Percentiles rank a stretch among this genome's conserved stretches.
phyloP scores from a whole-genome alignment of 2,797 vertebrate genomes.

The Melanotaenia parkinsoni region DNA sequence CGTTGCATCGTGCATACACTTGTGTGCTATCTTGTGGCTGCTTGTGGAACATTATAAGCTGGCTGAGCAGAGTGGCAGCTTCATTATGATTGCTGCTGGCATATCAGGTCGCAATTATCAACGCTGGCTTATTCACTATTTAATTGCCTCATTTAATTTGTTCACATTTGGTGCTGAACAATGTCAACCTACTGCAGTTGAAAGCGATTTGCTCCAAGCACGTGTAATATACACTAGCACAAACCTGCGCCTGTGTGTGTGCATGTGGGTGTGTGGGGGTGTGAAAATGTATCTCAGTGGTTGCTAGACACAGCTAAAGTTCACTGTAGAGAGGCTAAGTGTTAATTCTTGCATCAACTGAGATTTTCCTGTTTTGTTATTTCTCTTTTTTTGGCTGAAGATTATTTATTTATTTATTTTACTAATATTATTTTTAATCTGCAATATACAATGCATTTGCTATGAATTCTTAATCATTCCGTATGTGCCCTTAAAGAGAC shows the following conservation, averaged over 20 bases:
- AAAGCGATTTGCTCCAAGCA: conserved; percentile 83
- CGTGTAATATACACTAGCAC: conserved; percentile 63
- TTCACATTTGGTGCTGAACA: conserved; percentile 84
- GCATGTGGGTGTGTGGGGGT: conserved; percentile 4
- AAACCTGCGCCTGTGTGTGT: conserved; percentile 25
- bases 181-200: conserved; percentile 83
- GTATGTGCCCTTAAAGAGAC: too few relatives aligned
- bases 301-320: conserved; percentile 1
- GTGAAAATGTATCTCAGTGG: conserved; percentile 19
- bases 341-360: background rate
- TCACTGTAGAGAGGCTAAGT: background rate
- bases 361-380: background rate
- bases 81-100: conserved; percentile 83
- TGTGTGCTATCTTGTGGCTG: conserved; percentile 43
- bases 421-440: background rate
- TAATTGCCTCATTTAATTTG: conserved; percentile 89
- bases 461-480: background rate
- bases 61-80: conserved; percentile 74
- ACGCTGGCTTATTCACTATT: conserved; percentile 83
- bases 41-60: conserved; percentile 66
- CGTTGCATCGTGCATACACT: conserved; percentile 16
- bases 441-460: background rate
- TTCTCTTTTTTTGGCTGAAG: background rate
- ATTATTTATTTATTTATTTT: background rate
- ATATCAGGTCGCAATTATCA: conserved; percentile 84